Evolutionary conservation across 2,113 vertebrate species (phyloP).

Genomic region (Trichechus manatus): DNA sequence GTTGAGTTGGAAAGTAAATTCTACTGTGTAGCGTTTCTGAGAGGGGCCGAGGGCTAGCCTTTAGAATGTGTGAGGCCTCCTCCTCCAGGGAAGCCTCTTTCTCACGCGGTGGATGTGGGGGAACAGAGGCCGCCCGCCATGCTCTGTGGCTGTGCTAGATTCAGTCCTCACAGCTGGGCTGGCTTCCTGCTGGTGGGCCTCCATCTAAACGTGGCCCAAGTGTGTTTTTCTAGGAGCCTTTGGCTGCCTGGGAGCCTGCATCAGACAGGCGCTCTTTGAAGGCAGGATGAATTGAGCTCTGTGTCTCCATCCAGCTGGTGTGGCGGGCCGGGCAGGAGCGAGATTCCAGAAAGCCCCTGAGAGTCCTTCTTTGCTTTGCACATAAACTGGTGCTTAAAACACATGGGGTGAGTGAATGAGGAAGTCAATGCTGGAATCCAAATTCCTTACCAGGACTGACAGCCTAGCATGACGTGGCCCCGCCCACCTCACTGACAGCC

Average conservation of each 20-base stretch:
- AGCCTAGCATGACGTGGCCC: no score
- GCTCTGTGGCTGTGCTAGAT: rapidly evolving
- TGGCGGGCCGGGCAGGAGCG: background rate
- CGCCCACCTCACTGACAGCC: background rate
- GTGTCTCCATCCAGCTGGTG: background rate
- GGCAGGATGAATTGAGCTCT: conserved; percentile 43
- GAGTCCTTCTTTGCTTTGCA: background rate
- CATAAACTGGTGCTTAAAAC: no score
- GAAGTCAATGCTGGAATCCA: background rate
- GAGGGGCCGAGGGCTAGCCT: background rate
- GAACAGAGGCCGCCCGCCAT: background rate
- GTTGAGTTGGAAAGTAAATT: rapidly evolving
- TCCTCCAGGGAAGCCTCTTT: background rate
- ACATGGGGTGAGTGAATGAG: background rate
- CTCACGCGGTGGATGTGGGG: rapidly evolving
- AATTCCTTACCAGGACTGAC: background rate
- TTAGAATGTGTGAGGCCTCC: rapidly evolving
- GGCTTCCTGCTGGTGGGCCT: background rate
- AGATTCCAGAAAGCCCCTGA: background rate
- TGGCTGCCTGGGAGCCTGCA: background rate
- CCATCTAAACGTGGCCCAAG: conserved; percentile 21
- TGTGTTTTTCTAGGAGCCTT: background rate
- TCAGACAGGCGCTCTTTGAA: conserved; percentile 61
- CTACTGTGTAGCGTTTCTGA: rapidly evolving
- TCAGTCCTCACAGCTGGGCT: background rate